Evolutionary conservation across 2,888 invertebrate species (phyloP).

Genomic region (Acanthoscelides obtectus): DNA sequence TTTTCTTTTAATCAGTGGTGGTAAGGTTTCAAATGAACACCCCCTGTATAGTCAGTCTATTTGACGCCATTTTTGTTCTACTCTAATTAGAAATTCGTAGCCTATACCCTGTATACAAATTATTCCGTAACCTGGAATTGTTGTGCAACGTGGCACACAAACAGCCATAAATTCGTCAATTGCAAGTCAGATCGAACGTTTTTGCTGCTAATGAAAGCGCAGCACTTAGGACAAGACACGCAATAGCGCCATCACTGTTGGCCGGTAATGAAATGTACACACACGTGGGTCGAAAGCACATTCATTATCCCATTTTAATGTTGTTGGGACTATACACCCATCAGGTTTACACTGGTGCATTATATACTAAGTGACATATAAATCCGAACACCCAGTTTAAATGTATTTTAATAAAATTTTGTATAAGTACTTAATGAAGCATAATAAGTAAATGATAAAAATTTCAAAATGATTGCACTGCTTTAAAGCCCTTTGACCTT

Average conservation of each 20-base stretch:
- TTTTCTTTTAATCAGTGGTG: too few species aligned
- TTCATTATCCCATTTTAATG: neutral
- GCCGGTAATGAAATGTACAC: neutral
- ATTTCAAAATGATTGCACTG: too few species aligned
- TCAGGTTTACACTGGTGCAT: neutral
- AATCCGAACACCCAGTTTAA: too few species aligned
- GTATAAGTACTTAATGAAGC: too few species aligned
- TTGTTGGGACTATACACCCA: neutral
- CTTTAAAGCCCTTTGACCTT: too few species aligned
- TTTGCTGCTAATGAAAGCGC: neutral
- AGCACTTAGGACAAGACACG: neutral
- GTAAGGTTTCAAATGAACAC: too few species aligned
- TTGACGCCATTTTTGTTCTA: too few species aligned
- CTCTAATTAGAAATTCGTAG: too few species aligned
- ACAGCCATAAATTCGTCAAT: neutral
- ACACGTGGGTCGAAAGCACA: neutral
- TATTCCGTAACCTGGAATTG: neutral
- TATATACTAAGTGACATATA: too few species aligned
- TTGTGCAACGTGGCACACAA: neutral
- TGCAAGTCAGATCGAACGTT: neutral
- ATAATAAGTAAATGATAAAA: too few species aligned
- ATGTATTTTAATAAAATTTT: too few species aligned
- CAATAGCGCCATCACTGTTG: neutral
- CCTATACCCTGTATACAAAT: neutral
- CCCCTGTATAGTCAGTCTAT: too few species aligned